Evolutionary conservation across 2,113 vertebrate genomes (phyloP).

Genomic region (Silurus meridionalis): DNA sequence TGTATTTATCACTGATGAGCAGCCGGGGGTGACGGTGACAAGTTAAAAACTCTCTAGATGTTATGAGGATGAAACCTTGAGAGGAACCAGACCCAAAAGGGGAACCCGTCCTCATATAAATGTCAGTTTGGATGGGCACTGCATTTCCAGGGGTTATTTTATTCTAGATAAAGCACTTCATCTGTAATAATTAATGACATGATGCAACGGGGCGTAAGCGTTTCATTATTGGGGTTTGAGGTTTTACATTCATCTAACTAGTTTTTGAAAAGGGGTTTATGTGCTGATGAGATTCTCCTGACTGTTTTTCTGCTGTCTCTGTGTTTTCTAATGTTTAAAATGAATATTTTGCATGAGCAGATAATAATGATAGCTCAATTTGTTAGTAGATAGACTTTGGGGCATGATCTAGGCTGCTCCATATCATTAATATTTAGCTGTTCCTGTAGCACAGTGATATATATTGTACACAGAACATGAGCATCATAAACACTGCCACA

Average conservation of each 20-base stretch:
- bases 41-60: too few relatives aligned
- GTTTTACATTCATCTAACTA: conserved; percentile 26
- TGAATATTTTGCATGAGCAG: not conserved
- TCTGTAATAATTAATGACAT: not conserved
- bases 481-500: conserved; percentile 50
- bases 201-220: not conserved
- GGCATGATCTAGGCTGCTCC: not conserved
- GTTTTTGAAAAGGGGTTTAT: conserved; percentile 41
- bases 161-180: not conserved
- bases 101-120: not conserved
- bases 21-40: too few relatives aligned
- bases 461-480: conserved; percentile 11
- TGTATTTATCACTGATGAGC: too few relatives aligned
- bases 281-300: not conserved
- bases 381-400: not conserved
- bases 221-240: conserved; percentile 35
- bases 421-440: not conserved
- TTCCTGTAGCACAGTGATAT: not conserved
- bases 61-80: too few relatives aligned
- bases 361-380: not conserved
- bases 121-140: not conserved
- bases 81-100: too few relatives aligned
- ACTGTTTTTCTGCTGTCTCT: not conserved
- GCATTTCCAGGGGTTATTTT: not conserved
- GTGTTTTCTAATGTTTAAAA: not conserved